Base-by-base conservation (phyloP, 2,888 invertebrate species). In the Graphium colonna region DNA sequence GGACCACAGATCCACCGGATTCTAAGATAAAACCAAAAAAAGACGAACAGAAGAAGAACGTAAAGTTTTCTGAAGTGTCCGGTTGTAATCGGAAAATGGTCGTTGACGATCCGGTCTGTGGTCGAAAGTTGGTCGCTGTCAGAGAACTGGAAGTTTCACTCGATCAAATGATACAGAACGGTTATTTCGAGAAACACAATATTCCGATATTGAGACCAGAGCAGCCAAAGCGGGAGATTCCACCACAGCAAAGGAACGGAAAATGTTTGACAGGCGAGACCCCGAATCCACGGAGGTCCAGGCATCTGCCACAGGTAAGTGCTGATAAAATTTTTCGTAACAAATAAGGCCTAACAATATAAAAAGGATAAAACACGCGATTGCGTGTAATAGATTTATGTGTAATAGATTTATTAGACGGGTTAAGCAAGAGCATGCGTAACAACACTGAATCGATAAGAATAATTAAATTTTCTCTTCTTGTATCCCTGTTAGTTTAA, bases 141-240 rank as follows among this genome's bases (percentile, higher is more conserved):
- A 68, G 90, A 40, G 90, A 90, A 55, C 54, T 90, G 40, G 90
- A 90, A 59, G 90, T 90, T 0, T 90, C 90, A 0, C 67, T 90
- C 33, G 89, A 88, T 59, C 90, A 90, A 57, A 90, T 90, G 82
- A 89, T 88, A 59, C 87, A 90, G 53, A 90, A 89, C 48, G 89
- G 88, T 10, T 89, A 89, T 65, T 87, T 90, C 51, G 89, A 88
- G 65, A 90, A 86, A 64, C 86, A 87, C 44, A 89, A 88, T 48
- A 87, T 88, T 49, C 87, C 83, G 31, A 88, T 86, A 69, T 69
- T 75, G 41, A 68, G 71, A 60, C 79, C 82, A 28, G 64, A 78
- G 59, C 73, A 78, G 59, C 73, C 67, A 55, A 66, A 64, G 52
- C 79, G 79, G 64, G 79, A 79, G 68, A 70, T 73, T 65, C 69